These are phyloP conservation scores for Melanophora roralis DNA, from an alignment of 2,888 invertebrate genomes.

Conservation along the genomic window DNA sequence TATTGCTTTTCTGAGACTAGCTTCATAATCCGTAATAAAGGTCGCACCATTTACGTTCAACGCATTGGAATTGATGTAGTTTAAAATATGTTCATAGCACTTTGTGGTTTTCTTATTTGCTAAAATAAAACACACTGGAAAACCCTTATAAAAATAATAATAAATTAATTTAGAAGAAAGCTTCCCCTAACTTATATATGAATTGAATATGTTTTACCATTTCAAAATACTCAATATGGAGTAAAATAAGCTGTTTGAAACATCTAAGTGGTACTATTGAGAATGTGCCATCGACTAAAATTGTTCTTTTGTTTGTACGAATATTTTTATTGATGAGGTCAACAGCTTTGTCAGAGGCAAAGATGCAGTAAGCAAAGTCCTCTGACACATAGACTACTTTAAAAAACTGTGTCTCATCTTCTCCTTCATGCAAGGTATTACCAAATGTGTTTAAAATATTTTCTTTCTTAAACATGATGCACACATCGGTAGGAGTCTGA, in stretches of 20 bases:
- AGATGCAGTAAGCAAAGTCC: not conserved
- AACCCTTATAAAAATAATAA: not conserved
- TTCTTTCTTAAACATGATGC: not conserved
- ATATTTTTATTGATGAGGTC: not conserved
- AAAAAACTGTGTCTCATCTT: not conserved
- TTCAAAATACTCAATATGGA: not conserved
- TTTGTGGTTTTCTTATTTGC: not conserved
- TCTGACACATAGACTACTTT: not conserved
- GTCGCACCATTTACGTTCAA: not conserved
- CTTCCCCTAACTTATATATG: no score
- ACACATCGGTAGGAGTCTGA: slow-evolving; percentile 7
- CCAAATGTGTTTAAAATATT: slow-evolving; percentile 4
- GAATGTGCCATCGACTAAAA: slow-evolving; percentile 5
- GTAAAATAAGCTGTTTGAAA: not conserved
- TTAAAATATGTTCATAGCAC: not conserved
- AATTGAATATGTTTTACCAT: no score
- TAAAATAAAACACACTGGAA: not conserved
- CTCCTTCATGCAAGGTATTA: not conserved
- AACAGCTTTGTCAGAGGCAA: not conserved
- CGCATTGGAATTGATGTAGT: not conserved
- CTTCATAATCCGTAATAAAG: not conserved
- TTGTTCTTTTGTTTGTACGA: not conserved
- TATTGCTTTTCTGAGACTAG: not conserved
- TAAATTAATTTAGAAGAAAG: not conserved
- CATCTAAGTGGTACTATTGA: not conserved